A percentile compares a stretch with the other conserved stretches of the same genome.
Evolutionary conservation across 2,888 invertebrate species (phyloP).

Genomic region (Perizoma affinitatum): DNA sequence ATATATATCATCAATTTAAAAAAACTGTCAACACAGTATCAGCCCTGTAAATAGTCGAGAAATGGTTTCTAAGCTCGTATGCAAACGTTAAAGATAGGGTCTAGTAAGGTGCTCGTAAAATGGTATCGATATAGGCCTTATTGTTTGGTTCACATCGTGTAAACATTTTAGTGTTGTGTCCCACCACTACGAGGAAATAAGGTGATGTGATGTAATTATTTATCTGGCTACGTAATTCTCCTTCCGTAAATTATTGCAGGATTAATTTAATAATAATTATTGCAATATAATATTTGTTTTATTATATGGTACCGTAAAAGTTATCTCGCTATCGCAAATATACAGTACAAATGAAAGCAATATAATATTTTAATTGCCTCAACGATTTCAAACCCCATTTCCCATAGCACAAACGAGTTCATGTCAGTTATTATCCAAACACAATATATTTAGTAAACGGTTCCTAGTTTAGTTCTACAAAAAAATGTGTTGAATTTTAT

Average conservation of each 20-base stretch:
- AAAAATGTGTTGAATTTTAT: no score
- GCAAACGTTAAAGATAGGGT: constrained; percentile 37
- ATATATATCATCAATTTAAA: background rate
- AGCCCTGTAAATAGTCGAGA: constrained; percentile 40
- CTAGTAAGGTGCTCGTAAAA: constrained; percentile 37
- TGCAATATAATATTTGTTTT: no score
- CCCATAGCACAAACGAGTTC: constrained; percentile 16
- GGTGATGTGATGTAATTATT: no score
- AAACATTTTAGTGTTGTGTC: constrained; percentile 18
- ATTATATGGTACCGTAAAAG: no score
- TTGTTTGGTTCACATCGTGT: constrained; percentile 19
- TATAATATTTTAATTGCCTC: constrained; percentile 23
- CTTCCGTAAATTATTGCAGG: no score
- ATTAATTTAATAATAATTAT: no score
- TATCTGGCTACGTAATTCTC: background rate
- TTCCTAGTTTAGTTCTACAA: background rate
- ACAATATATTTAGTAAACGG: constrained; percentile 8
- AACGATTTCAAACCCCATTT: constrained; percentile 20
- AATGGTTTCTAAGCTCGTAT: constrained; percentile 46
- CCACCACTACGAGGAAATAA: no score
- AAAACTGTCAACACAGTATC: constrained; percentile 2
- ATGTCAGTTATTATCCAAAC: constrained; percentile 18
- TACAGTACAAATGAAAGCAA: constrained; percentile 11
- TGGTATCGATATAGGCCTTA: constrained; percentile 34
- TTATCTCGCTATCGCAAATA: constrained; percentile 2